phyloP scores from a whole-genome alignment of 2,888 invertebrate species.

The Pantelozetes paolii region DNA sequence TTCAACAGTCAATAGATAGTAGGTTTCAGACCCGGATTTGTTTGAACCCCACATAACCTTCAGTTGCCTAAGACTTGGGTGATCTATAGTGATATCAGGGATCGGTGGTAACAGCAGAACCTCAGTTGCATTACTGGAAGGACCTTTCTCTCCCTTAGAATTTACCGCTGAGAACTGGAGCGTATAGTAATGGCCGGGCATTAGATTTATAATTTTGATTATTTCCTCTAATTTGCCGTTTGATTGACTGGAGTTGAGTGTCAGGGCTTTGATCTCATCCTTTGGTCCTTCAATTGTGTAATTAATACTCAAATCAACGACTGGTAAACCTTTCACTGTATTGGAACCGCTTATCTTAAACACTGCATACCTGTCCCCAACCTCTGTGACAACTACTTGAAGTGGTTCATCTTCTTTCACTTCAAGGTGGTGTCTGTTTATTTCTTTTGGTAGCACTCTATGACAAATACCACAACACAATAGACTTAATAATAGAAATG shows the following conservation, averaged over 20 bases:
- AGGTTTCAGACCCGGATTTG: background rate
- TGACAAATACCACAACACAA: too few relatives aligned
- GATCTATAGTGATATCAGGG: constrained; percentile 26
- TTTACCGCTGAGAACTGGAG: constrained; percentile 15
- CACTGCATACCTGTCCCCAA: constrained; percentile 3
- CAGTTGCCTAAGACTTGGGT: background rate
- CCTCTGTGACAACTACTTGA: background rate
- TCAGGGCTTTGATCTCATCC: background rate
- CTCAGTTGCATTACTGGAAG: background rate
- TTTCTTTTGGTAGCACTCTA: too few relatives aligned
- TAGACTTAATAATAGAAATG: too few relatives aligned
- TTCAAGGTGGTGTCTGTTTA: too few relatives aligned
- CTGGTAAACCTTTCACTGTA: background rate
- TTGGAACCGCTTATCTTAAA: background rate
- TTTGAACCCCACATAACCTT: constrained; percentile 16
- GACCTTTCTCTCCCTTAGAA: background rate
- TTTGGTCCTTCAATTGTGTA: background rate
- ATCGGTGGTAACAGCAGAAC: constrained; percentile 27
- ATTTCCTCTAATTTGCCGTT: background rate
- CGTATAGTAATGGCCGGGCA: constrained; percentile 1
- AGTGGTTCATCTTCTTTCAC: background rate
- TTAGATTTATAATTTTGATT: background rate
- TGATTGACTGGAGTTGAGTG: background rate
- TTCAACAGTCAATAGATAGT: constrained; percentile 37
- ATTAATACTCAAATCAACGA: background rate